Evolutionary conservation across 2,797 vertebrate genomes (phyloP).

Genomic region (Malacoraja senta): DNA sequence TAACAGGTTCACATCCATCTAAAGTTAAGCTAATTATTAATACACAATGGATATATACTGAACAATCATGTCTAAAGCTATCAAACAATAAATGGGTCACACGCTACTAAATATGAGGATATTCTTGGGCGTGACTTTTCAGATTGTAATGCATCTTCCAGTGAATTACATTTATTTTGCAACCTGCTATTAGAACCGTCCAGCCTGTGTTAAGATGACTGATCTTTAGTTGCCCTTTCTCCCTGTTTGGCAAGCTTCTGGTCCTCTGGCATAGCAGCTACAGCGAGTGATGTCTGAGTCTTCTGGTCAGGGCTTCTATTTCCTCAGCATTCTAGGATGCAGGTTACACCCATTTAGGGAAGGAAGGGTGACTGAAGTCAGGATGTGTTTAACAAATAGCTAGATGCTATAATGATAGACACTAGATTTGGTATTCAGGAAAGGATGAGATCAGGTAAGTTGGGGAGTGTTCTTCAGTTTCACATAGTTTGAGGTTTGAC

Average conservation of each 20-base stretch:
- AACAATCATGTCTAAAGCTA: no score
- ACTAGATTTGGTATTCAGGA: neutral
- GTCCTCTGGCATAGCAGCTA: neutral
- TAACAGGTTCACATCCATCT: no score
- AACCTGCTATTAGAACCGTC: neutral
- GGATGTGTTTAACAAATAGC: neutral
- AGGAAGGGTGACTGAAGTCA: neutral
- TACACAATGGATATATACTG: no score
- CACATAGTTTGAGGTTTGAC: neutral
- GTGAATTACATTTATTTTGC: neutral
- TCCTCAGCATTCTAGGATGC: neutral
- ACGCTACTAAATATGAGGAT: no score
- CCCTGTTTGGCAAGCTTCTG: neutral
- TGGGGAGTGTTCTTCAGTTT: neutral
- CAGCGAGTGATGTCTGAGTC: neutral
- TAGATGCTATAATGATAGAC: neutral
- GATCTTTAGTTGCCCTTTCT: neutral
- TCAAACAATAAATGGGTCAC: no score
- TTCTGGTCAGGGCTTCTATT: neutral
- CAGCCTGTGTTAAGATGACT: neutral
- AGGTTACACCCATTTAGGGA: neutral
- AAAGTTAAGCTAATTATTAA: no score
- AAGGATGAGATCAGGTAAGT: neutral
- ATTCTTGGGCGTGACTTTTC: no score
- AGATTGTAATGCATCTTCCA: neutral